Evolutionary conservation across 2,797 vertebrate species (phyloP), one percentile per base, ranked within the genome.

Genomic region (Catharus ustulatus): DNA sequence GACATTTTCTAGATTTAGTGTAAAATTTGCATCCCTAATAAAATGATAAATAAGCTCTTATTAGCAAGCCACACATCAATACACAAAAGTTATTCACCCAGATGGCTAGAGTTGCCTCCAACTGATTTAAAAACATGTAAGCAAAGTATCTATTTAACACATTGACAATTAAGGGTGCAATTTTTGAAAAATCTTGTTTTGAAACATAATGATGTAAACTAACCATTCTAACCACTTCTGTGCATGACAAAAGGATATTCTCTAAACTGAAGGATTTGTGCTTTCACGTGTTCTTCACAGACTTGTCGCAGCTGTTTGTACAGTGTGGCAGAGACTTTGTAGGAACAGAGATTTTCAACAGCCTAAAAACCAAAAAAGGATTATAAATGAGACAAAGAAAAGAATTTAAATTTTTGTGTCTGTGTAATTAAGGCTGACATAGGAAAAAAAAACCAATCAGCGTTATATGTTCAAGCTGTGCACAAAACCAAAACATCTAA

Each of bases 341-440:
- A 98, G 32, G 98, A 98, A 72, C 98, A 98, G 36, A 98, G 97
- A 68, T 98, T 98, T 96, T 98, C 98, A 80, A 98, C 98, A 77
- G 98, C 98, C 98, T 98, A 83, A 69, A 95, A 96, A 82, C 24
- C 34, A 85, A 92, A 95, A 63, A 72, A 76, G 16, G 21, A 78
- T 80, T 27, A 78, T 5, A 23, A 90, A 86, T 13, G 20, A 90
- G 43, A 59, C 27, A 21, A 49, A 81, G 34, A 73, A 61, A 68
- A 54, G 10, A 52, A 1, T 5, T 63, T 21, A 27, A 13, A 32
- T n/a, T 71, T 71, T 55, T 66, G 16, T 49, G 9, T 58, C 22
- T 48, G 5, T 26, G 11, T 71, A 90, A 85, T 74, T 86, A 69
- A 86, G 19, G 12, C 13, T 48, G 75, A 73, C 43, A 61, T 51